These are phyloP conservation scores for Callospermophilus lateralis DNA, from an alignment of 2,113 vertebrate genomes.

Conservation along the genomic window DNA sequence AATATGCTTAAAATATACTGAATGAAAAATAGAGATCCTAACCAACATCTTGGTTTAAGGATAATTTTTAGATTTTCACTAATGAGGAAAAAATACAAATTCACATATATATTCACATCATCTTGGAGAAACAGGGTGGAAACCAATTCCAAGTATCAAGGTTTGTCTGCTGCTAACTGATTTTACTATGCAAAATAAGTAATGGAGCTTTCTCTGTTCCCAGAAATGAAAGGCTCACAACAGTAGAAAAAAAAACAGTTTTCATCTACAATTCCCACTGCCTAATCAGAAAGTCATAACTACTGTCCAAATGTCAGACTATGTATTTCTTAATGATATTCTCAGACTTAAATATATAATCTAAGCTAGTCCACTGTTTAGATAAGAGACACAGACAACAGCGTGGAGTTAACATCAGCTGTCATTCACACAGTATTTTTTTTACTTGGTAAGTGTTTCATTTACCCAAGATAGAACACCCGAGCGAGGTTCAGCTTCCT, in stretches of 20 bases:
- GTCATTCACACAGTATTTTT: background rate
- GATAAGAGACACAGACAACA: background rate
- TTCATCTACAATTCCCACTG: background rate
- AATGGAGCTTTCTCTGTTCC: background rate
- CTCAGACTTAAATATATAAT: background rate
- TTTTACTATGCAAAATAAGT: background rate
- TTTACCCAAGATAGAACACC: constrained; percentile 59
- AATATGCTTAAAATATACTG: background rate
- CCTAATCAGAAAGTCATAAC: background rate
- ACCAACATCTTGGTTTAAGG: background rate
- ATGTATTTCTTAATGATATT: background rate
- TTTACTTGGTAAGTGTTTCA: background rate
- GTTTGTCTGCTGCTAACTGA: background rate
- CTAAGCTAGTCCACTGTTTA: background rate
- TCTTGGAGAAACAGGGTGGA: background rate
- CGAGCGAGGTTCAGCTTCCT: background rate
- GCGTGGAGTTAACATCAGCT: background rate
- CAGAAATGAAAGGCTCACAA: background rate
- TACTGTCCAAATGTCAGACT: background rate
- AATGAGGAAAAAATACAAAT: background rate
- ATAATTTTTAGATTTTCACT: background rate
- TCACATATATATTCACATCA: background rate
- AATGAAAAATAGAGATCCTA: background rate
- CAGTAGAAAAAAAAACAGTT: too few species aligned
- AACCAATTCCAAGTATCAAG: background rate